Conservation (phyloP, 2,113 vertebrate species). For the Lethenteron camtschaticum region DNA sequence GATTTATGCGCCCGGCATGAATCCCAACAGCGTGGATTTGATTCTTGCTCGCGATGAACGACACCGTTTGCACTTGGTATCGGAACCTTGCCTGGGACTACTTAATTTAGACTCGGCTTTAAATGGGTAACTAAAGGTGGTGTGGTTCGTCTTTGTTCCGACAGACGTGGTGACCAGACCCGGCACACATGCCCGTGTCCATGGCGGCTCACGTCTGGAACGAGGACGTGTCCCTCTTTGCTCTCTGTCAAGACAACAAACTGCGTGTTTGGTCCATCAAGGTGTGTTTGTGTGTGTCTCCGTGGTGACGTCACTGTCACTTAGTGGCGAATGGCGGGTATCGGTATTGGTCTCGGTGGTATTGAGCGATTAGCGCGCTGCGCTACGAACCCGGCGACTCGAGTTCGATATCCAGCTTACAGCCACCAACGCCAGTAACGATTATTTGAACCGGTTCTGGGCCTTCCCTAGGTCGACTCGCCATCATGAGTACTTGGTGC, state of each 20-base stretch:
- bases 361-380: too few relatives aligned
- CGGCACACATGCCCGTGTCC: constrained; percentile 37
- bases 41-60: not conserved
- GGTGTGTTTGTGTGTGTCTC: constrained; percentile 18
- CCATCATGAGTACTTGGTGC: too few relatives aligned
- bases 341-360: too few relatives aligned
- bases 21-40: not conserved
- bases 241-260: constrained; percentile 72
- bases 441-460: too few relatives aligned
- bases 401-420: too few relatives aligned
- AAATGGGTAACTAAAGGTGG: not conserved
- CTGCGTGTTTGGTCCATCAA: constrained; percentile 85
- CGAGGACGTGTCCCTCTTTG: constrained; percentile 58
- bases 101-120: not conserved
- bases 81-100: not conserved
- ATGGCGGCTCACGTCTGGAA: constrained; percentile 50
- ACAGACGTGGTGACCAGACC: constrained; percentile 42
- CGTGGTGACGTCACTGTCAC: too few relatives aligned
- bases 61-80: not conserved
- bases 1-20: not conserved
- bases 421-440: too few relatives aligned
- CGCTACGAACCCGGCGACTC: too few relatives aligned
- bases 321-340: too few relatives aligned
- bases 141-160: not conserved
- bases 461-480: too few relatives aligned